phyloP scores from a whole-genome alignment of 1,140 invertebrate genomes.

The Drosophila watanabei region DNA sequence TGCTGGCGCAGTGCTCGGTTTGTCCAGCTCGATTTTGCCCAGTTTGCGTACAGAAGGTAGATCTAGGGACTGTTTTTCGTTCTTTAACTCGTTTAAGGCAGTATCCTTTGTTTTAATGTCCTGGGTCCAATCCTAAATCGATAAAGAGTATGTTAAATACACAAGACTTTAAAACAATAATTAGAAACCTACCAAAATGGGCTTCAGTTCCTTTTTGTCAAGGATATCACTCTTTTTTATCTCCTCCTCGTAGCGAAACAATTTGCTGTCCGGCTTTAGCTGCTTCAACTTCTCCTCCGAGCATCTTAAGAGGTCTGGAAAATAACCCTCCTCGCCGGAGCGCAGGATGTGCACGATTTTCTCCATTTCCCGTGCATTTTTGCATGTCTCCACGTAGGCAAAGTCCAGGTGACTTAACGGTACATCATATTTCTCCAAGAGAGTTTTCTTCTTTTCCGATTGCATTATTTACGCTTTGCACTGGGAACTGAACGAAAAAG shows the following conservation, averaged over 20 bases:
- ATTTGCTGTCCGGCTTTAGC: conserved; percentile 87
- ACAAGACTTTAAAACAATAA: background rate
- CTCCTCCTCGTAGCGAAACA: conserved; percentile 86
- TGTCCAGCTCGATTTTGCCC: conserved; percentile 57
- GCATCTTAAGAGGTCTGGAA: conserved; percentile 87
- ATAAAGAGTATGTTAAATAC: background rate
- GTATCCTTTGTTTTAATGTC: conserved; percentile 86
- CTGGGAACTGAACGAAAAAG: background rate
- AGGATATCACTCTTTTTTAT: conserved; percentile 66
- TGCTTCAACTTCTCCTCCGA: conserved; percentile 87
- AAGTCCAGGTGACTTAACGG: conserved; percentile 88
- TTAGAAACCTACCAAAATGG: conserved; percentile 57
- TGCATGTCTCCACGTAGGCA: conserved; percentile 87
- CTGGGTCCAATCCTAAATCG: conserved; percentile 83
- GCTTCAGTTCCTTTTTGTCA: conserved; percentile 79
- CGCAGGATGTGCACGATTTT: conserved; percentile 88
- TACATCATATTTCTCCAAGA: conserved; percentile 87
- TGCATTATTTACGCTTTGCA: background rate
- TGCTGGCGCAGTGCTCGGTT: background rate
- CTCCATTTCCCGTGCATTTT: conserved; percentile 87
- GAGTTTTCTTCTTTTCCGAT: conserved; percentile 67
- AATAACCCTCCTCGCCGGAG: conserved; percentile 90
- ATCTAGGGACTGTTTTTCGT: conserved; percentile 24
- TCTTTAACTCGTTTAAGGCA: conserved; percentile 74
- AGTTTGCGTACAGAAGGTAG: conserved; percentile 66